Percentiles rank a stretch among this genome's conserved stretches.
Evolutionary conservation across 2,888 invertebrate genomes (phyloP).

Genomic region (Cataglyphis altisquamis): DNA sequence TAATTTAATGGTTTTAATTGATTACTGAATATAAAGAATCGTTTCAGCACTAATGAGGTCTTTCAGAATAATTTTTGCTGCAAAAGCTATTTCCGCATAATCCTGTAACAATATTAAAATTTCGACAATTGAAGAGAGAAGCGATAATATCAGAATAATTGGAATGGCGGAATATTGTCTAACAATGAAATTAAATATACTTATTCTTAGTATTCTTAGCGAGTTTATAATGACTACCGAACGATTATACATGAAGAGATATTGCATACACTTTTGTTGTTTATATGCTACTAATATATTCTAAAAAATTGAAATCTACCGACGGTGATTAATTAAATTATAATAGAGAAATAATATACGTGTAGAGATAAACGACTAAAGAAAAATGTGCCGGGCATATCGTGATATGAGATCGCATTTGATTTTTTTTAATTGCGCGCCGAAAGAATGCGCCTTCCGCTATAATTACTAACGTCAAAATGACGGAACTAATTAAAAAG

Average conservation of each 20-base stretch:
- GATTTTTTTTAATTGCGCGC: constrained; percentile 27
- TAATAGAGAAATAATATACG: background rate
- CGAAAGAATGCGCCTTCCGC: background rate
- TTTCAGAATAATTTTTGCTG: constrained; percentile 17
- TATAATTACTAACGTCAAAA: constrained; percentile 34
- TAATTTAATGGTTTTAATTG: constrained; percentile 48
- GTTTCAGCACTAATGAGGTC: constrained; percentile 17
- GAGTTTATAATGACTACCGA: background rate
- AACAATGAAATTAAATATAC: background rate
- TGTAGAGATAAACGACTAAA: background rate
- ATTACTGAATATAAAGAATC: constrained; percentile 13
- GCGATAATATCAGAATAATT: background rate
- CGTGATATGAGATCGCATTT: background rate
- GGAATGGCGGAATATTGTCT: background rate
- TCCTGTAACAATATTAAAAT: constrained; percentile 16
- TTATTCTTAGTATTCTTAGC: background rate
- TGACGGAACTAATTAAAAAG: constrained; percentile 49
- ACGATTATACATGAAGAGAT: background rate
- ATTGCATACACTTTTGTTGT: background rate
- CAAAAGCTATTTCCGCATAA: constrained; percentile 24
- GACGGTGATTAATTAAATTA: background rate
- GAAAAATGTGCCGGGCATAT: background rate
- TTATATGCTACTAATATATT: background rate
- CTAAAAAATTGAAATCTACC: background rate
- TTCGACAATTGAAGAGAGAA: constrained; percentile 7